Percentiles rank a stretch among this genome's conserved stretches.
Conservation (phyloP, 2,888 invertebrate genomes). For the Syrphus vitripennis region DNA sequence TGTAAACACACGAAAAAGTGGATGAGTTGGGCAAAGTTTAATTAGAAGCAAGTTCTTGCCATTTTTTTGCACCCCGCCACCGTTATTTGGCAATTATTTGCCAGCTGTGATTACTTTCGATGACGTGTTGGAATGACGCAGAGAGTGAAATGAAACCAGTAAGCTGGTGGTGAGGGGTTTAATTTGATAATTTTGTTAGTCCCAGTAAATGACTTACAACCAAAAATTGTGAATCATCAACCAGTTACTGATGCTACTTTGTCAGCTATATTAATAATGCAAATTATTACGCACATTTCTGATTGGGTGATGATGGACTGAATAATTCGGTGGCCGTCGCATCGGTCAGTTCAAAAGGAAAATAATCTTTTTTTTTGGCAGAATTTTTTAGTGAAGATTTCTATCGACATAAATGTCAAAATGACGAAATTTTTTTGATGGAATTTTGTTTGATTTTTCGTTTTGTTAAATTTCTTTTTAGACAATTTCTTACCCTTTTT, state of each 20-base stretch:
- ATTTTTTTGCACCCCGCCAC: slow-evolving; percentile 7
- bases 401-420: too few relatives aligned
- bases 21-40: slow-evolving; percentile 33
- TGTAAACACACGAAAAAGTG: slow-evolving; percentile 4
- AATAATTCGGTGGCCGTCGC: too few relatives aligned
- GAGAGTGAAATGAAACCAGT: not conserved
- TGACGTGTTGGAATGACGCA: slow-evolving; percentile 20
- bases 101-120: slow-evolving; percentile 56
- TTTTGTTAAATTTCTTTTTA: too few relatives aligned
- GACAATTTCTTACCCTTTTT: too few relatives aligned
- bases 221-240: not conserved
- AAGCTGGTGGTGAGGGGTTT: slow-evolving; percentile 13
- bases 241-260: not conserved
- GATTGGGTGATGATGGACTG: too few relatives aligned
- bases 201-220: not conserved
- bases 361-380: too few relatives aligned
- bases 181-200: not conserved
- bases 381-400: too few relatives aligned
- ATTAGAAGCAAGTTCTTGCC: slow-evolving; percentile 46
- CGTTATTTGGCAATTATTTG: slow-evolving; percentile 34
- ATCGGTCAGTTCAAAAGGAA: too few relatives aligned
- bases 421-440: too few relatives aligned
- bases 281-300: too few relatives aligned
- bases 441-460: too few relatives aligned
- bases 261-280: too few relatives aligned